Base-by-base conservation (phyloP, 1,140 invertebrate species). In the Panagrolaimus sp. region DNA sequence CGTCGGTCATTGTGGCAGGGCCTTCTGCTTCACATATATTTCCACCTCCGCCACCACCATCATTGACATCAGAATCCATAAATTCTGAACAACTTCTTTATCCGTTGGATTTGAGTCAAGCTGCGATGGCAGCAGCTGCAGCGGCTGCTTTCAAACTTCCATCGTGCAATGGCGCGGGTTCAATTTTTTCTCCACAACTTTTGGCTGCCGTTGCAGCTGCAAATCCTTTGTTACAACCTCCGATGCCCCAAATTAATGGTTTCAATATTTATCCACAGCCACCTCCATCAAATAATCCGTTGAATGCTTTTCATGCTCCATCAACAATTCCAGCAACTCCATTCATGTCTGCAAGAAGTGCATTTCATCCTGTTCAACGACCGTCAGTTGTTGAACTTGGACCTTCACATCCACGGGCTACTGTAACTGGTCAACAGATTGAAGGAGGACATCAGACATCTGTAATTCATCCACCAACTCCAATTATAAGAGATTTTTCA, bases 341-440 rank as follows among this genome's bases (percentile, higher is more conserved):
- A 38, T 38, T 38, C 31, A 38, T 38, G 31, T 38, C 31, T 4
- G 67, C 65, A 0, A 48, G 65, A 23, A 63, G 65, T 45, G 72
- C 72, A 20, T 74, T 74, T 53, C 66, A 68, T n/a, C 71, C 71
- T 16, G 71, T 72, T 45, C 68, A 62, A 8, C 38, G 57, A n/a
- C 62, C 72, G 11, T 65, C 48, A 23, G 67, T 74, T 9, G 70
- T 74, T 13, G 67, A 67, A 42, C 25, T 64, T 72, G 72, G 46
- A 66, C 72, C 42, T 66, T 68, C 51, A 0, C 51, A 14, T 1
- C 51, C 51, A 5, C 51, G 51, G 27, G 20, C 51, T 16, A n/a
- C 51, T 11, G 27, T 57, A 27, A 57, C 51, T 9, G n/a, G 20
- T 20, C 9, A 57, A 11, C n/a, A n/a, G n/a, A n/a, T n/a, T n/a